Evolutionary conservation across 2,888 invertebrate genomes (phyloP), one percentile per base, ranked within the genome.

Genomic region (Ptilodon capucinus): DNA sequence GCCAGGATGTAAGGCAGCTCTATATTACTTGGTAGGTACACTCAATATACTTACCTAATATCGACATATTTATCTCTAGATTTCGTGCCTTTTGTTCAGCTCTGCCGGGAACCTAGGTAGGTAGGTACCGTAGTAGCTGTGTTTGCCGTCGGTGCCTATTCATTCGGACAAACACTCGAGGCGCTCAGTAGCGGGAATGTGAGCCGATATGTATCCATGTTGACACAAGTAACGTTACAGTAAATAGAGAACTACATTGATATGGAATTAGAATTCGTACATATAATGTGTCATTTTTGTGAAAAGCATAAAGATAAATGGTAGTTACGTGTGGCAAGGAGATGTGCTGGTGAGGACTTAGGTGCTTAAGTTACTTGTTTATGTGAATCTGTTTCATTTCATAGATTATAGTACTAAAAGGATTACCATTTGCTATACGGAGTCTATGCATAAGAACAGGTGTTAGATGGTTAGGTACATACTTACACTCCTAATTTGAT

Each of bases 131-230:
- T n/a, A n/a, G 48, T 51, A 46, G 51, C 34, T 57, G 60, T 54
- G 62, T 59, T 62, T 52, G 54, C 47, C 42, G 54, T 51, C 51
- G 49, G 51, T 54, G 51, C 42, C 45, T 61, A 61, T 64, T 54
- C 53, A 54, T 50, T 59, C 46, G 30, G 46, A 50, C 59, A 59
- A 65, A 64, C 56, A 61, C 48, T 65, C 32, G 45, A 49, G 35
- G 41, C 40, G 42, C 40, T 40, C 34, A 32, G 38, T 35, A 25
- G 42, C 42, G 48, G 44, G 46, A 48, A 54, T 54, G 48, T 53
- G 51, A 52, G 50, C 16, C 43, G 43, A 39, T 42, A 46, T 32
- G 43, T 38, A 46, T 54, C 46, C 45, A 56, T 51, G 48, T 55
- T 55, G 56, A 51, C 59, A 38, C 19, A 38, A 38, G 38, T 38